Conservation (phyloP, 2,797 vertebrate genomes). For the Gymnothorax reevesii region DNA sequence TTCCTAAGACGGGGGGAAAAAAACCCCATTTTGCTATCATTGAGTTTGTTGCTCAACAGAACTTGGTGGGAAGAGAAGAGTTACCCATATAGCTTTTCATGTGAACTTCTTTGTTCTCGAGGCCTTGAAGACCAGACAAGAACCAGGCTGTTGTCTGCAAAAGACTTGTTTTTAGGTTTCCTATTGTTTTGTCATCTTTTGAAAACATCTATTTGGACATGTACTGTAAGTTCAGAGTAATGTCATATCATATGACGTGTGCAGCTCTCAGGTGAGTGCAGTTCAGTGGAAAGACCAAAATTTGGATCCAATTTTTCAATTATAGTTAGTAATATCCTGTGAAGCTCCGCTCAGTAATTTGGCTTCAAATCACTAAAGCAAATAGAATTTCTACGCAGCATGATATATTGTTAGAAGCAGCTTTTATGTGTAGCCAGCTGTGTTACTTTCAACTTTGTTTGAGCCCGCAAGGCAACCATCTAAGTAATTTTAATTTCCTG, state of each 20-base stretch:
- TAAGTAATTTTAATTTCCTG: neutral
- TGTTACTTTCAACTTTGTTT: neutral
- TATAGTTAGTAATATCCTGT: neutral
- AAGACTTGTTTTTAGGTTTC: constrained; percentile 2
- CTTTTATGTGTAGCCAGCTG: constrained; percentile 6
- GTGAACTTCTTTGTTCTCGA: constrained; percentile 14
- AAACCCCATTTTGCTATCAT: neutral
- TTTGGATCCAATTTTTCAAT: neutral
- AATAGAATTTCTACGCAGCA: neutral
- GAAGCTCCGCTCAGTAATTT: neutral
- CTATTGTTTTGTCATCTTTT: neutral
- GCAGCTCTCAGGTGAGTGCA: neutral
- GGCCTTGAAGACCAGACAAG: neutral
- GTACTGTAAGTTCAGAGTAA: neutral
- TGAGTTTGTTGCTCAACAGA: neutral
- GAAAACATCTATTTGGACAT: neutral
- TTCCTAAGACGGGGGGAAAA: neutral
- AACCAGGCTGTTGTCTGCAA: constrained; percentile 11
- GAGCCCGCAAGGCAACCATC: neutral
- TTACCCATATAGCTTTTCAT: neutral
- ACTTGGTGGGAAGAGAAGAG: neutral
- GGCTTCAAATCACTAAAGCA: neutral
- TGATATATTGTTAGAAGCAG: neutral
- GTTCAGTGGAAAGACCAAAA: neutral
- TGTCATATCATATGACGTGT: neutral